Percentiles rank a stretch among this genome's conserved stretches.
These are phyloP conservation scores for Holothuria leucospilota DNA, from an alignment of 53 echinoderm and acorn worm genomes.

Conservation along the genomic window DNA sequence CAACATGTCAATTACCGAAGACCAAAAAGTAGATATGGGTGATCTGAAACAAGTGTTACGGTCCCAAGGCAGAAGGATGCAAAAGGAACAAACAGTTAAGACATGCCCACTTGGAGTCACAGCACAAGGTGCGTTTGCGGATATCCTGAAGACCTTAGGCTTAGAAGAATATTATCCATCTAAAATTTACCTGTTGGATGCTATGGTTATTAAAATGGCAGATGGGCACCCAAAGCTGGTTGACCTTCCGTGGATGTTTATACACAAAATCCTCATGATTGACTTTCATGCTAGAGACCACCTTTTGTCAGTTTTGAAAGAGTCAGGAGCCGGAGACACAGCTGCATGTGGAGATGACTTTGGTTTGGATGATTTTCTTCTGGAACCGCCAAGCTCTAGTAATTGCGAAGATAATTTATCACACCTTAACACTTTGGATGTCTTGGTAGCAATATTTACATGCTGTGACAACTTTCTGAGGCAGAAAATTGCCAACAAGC, in stretches of 20 bases:
- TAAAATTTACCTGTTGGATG: conserved; percentile 28
- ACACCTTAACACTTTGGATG: conserved; percentile 37
- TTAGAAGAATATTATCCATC: conserved; percentile 37
- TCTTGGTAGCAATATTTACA: conserved; percentile 17
- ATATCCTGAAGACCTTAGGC: conserved; percentile 13
- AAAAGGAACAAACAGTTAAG: background rate
- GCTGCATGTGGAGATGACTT: conserved; percentile 3
- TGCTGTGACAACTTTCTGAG: conserved; percentile 22
- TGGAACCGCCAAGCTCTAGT: conserved; percentile 13
- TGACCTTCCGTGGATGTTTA: conserved; percentile 37
- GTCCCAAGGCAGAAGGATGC: background rate
- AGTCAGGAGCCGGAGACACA: background rate
- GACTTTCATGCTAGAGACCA: conserved; percentile 43
- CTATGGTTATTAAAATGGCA: conserved; percentile 21
- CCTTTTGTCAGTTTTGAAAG: background rate
- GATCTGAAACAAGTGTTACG: background rate
- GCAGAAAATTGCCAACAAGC: conserved; percentile 44
- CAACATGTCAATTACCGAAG: conserved; percentile 33
- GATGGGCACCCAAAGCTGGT: background rate
- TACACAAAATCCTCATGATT: conserved; percentile 32
- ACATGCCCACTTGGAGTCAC: background rate
- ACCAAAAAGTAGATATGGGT: background rate
- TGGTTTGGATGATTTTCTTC: conserved; percentile 33
- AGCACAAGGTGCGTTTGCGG: background rate
- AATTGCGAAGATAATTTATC: conserved; percentile 26